Base-by-base conservation (phyloP, 2,888 invertebrate genomes). In the Leucozona laternaria region DNA sequence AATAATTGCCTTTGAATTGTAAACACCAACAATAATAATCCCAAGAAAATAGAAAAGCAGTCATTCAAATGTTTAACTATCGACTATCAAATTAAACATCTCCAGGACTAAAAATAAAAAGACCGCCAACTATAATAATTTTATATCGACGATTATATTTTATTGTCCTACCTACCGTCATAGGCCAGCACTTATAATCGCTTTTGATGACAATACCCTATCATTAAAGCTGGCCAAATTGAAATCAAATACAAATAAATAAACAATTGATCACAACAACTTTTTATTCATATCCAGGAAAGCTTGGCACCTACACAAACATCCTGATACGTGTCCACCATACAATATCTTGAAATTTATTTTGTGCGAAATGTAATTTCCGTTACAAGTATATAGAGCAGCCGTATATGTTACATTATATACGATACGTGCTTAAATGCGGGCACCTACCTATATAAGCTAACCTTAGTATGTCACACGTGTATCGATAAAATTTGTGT, bases 231-330 rank as follows among this genome's bases (percentile, higher is more conserved):
- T 31, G 34, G 10, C 6, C 13, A 20, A 34, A 58, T 37, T 58
- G 34, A 58, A 34, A 37, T 37, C 37, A 37, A 58, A 58, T 22
- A 37, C n/a, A n/a, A n/a, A 37, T 58, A 58, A 58, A 37, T 58
- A 58, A 58, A 58, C 34, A 58, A 58, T 37, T 58, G 13, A 58
- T 58, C 37, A 58, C 37, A 58, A 37, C 13, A 37, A 34, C 13
- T 34, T 34, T 20, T 13, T 58, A 58, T 58, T 58, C 34, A 58
- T 34, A 34, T 22, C 15, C 20, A 37, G 31, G 31, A 31, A 34
- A 57, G 1, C n/a, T 55, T 31, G n/a, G 28, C n/a, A n/a, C n/a
- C n/a, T n/a, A 55, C 8, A 28, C 28, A 58, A 34, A 58, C 20
- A 58, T 58, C 34, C 57, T 34, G 28, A n/a, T 17, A 57, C 31